These are phyloP conservation scores for Coelopa frigida DNA, from an alignment of 1,140 invertebrate genomes.

Conservation along the genomic window DNA sequence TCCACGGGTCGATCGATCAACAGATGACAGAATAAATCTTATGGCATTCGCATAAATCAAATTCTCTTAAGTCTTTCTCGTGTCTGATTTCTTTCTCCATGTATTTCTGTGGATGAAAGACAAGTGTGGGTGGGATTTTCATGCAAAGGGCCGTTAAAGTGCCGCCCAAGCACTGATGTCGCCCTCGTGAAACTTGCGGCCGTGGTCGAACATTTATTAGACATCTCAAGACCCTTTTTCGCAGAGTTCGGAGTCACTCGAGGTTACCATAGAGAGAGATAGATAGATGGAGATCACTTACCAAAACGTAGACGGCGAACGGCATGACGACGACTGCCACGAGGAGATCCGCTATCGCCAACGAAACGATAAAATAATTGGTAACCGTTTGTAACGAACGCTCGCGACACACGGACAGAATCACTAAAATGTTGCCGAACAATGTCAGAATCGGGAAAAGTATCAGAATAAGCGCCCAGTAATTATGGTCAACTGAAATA, in stretches of 20 bases:
- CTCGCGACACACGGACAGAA: constrained; percentile 85
- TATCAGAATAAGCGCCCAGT: constrained; percentile 79
- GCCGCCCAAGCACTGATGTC: no score
- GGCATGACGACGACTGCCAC: constrained; percentile 97
- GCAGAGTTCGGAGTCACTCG: neutral
- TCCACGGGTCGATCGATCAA: neutral
- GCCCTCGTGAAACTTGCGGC: neutral
- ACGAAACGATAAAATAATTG: constrained; percentile 97
- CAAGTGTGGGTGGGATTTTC: no score
- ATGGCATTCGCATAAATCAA: constrained; percentile 7
- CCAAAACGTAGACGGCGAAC: constrained; percentile 94
- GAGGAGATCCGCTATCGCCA: constrained; percentile 94
- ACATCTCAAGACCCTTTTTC: neutral
- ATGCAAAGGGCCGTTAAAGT: no score
- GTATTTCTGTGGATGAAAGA: neutral
- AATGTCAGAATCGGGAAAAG: constrained; percentile 89
- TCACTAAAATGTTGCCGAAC: constrained; percentile 95
- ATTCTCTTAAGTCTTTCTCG: neutral
- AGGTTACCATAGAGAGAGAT: neutral
- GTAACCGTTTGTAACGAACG: constrained; percentile 87
- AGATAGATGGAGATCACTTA: no score
- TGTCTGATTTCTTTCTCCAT: neutral
- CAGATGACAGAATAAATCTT: constrained; percentile 2
- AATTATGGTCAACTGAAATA: constrained; percentile 55
- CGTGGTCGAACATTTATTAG: neutral